Base-by-base conservation (phyloP, 30 jellyfish, hydroid and myxozoan genomes). In the Chironex yamaguchii region DNA sequence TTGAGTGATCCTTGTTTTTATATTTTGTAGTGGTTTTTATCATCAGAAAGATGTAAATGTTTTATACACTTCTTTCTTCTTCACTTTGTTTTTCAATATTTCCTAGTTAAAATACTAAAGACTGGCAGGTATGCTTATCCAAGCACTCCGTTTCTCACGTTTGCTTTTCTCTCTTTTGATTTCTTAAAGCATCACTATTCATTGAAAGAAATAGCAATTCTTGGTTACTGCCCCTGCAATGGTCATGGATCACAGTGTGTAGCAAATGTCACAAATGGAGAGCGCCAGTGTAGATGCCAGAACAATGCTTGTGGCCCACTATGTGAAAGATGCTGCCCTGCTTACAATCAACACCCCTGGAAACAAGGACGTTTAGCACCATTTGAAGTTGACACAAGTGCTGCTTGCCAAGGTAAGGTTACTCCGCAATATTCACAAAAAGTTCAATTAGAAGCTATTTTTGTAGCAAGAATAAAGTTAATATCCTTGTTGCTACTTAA, bases 281-380 rank as follows among this genome's bases (percentile, higher is more conserved):
- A 49, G 2, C 32, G 90, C 33, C 3, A 27, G 2, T 92, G 98
- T 65, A 67, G 29, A 4, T 92, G 98, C 91, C 71, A 73, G 33
- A 92, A 86, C 89, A 92, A 92, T 62, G 96, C 98, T 2, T 92
- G 98, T 66, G 98, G 98, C 30, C 79, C 79, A 21, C 52, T 66
- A 36, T 92, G 98, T 64, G 91, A 86, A 24, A 70, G 69, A 0
- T 92, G 98, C 64, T 92, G 98, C 64, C 89, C 95, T 29, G 94
- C 87, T 13, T 92, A 4, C 87, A 92, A 92, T 73, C 98, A 92
- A 74, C 77, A 71, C 29, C 92, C 85, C 31, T 92, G 96, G 95
- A 92, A 75, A 68, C 89, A 30, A 63, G 96, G 98, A 1, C 64
- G 49, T 29, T 71, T 64, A 3, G 89, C 91, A 4, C 97, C 97